Base-by-base conservation (phyloP, 2,797 vertebrate species). In the Astyanax mexicanus region DNA sequence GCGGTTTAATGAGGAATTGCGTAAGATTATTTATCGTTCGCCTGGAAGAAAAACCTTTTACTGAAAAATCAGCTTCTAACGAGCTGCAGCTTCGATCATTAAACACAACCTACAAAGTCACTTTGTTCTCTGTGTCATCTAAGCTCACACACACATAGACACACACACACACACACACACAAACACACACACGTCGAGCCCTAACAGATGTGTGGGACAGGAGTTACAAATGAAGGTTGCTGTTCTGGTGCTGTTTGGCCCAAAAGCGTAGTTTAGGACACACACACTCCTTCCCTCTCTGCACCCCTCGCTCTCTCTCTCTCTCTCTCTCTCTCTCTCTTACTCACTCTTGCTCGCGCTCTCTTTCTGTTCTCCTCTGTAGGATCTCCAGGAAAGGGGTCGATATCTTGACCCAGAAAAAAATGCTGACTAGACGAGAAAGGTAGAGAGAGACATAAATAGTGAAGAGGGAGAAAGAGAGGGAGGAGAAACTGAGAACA, bases 31-130 rank as follows among this genome's bases (percentile, higher is more conserved):
- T 62, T 79, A 71, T 83, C 70, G n/a, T n/a, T n/a, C 29, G 23
- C 37, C 29, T 47, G 35, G 62, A 51, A 72, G 45, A 44, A 12
- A 54, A 29, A 15, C 35, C 17, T n/a, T 47, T n/a, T n/a, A 47
- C 44, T 47, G 17, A 47, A 61, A 57, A 66, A 35, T 62, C 68
- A 55, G 72, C 71, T 77, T 80, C 83, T 83, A 81, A 81, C 77
- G 76, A 83, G 57, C 79, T 55, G 35, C 69, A 77, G 82, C 70
- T 58, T 74, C 79, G 77, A 79, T 79, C 82, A 81, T 81, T 79
- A 83, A 79, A 74, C 69, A 79, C 79, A 69, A 4, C 81, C 82
- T 77, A 79, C 79, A 79, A 79, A 81, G 76, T 81, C 42, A 57
- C 82, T 81, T 77, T 83, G 74, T 83, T 79, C 76, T 81, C 47